Conservation (phyloP, 2,888 invertebrate species). For the Copidosoma aretas region DNA sequence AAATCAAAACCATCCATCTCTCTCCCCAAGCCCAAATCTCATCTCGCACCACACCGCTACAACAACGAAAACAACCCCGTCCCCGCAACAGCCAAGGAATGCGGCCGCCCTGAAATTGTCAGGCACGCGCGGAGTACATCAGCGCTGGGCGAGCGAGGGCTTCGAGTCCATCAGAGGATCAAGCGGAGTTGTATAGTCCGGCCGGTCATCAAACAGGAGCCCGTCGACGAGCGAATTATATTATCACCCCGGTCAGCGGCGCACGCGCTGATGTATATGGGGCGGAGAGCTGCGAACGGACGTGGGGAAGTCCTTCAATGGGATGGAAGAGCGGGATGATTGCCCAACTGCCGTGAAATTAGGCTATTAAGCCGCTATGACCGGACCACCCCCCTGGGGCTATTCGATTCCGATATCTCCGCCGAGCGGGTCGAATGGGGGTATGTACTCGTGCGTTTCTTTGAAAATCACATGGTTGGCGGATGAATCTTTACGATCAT, state of each 20-base stretch:
- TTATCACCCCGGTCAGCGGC: too few species aligned
- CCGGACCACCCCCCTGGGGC: background rate
- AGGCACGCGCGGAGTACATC: constrained; percentile 26
- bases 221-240: too few species aligned
- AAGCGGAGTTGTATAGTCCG: too few species aligned
- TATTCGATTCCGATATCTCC: background rate
- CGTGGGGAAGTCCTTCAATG: constrained; percentile 24
- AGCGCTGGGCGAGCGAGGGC: background rate
- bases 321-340: constrained; percentile 4
- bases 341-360: constrained; percentile 28
- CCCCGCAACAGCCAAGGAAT: background rate
- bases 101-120: constrained; percentile 3
- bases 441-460: too few species aligned
- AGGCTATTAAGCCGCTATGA: constrained; percentile 15
- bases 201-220: too few species aligned
- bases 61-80: too few species aligned
- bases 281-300: background rate
- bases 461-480: too few species aligned
- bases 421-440: background rate
- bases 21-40: background rate
- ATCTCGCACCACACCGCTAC: background rate
- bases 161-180: too few species aligned
- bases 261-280: background rate
- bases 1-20: background rate
- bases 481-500: too few species aligned